Percentiles rank a stretch among this genome's conserved stretches.
Evolutionary conservation across 2,888 invertebrate genomes (phyloP).

Genomic region (Plemyria rubiginata): DNA sequence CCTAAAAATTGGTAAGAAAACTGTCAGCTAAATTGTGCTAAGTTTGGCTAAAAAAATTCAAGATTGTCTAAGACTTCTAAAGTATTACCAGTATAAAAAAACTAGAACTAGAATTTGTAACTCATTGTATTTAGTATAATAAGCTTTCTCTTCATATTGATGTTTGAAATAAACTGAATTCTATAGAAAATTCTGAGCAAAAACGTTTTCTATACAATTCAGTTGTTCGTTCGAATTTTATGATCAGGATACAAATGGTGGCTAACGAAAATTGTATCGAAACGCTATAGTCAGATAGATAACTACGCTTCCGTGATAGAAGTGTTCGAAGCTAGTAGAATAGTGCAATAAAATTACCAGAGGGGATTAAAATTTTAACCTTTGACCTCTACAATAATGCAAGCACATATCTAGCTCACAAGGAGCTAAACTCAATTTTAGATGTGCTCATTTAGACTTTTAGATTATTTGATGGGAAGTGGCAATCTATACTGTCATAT

Average conservation of each 20-base stretch:
- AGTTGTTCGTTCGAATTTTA: background rate
- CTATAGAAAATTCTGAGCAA: slow-evolving; percentile 36
- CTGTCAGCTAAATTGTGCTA: background rate
- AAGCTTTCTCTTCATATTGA: slow-evolving; percentile 20
- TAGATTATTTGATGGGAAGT: slow-evolving; percentile 46
- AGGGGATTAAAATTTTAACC: slow-evolving; percentile 14
- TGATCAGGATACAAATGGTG: slow-evolving; percentile 9
- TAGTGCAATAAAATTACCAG: slow-evolving; percentile 29
- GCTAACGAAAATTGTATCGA: slow-evolving; percentile 26
- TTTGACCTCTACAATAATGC: slow-evolving; percentile 13
- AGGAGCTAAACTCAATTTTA: slow-evolving; percentile 31
- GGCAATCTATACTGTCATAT: slow-evolving; percentile 61
- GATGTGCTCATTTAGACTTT: slow-evolving; percentile 36
- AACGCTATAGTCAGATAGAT: slow-evolving; percentile 16
- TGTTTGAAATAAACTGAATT: slow-evolving; percentile 25
- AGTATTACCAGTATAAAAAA: slow-evolving; percentile 24
- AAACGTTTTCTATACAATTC: slow-evolving; percentile 40
- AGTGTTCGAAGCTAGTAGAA: slow-evolving; percentile 23
- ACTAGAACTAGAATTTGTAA: slow-evolving; percentile 10
- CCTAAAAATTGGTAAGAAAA: background rate
- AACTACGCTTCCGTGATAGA: slow-evolving; percentile 27
- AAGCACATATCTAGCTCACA: slow-evolving; percentile 37
- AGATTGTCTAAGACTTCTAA: background rate
- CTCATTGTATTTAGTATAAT: slow-evolving; percentile 5
- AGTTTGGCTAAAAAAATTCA: background rate